These are phyloP conservation scores for Auanema freiburgensis DNA, from an alignment of 2,888 invertebrate species.

Conservation along the genomic window DNA sequence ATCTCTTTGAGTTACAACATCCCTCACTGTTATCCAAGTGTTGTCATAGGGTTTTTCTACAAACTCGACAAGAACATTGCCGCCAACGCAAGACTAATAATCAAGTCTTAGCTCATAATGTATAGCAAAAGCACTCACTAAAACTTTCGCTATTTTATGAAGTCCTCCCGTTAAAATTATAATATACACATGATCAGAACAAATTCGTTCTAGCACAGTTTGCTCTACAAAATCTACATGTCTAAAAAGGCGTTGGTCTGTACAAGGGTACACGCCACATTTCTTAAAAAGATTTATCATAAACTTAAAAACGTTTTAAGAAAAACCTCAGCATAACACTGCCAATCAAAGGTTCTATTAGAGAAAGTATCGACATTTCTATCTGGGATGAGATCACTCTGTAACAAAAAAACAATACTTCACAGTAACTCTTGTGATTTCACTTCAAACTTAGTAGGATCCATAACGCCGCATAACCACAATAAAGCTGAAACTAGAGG, in stretches of 20 bases:
- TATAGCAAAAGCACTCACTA: neutral
- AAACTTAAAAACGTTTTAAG: too few relatives aligned
- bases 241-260: neutral
- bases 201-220: neutral
- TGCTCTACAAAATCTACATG: conserved; percentile 7
- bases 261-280: neutral
- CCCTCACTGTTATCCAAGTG: conserved; percentile 4
- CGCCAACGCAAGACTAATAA: neutral
- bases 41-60: neutral
- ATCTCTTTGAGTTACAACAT: neutral
- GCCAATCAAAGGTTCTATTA: too few relatives aligned
- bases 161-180: neutral
- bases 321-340: too few relatives aligned
- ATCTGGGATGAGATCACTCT: too few relatives aligned
- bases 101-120: neutral
- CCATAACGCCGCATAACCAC: too few relatives aligned
- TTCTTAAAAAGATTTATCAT: neutral
- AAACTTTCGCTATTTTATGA: conserved; percentile 2
- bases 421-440: too few relatives aligned
- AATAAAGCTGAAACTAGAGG: too few relatives aligned
- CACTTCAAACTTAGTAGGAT: too few relatives aligned
- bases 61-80: neutral
- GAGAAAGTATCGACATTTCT: too few relatives aligned
- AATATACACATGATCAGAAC: neutral
- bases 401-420: too few relatives aligned